These are phyloP conservation scores for Hystrix cristata DNA, from an alignment of 2,113 vertebrate genomes.

Conservation along the genomic window DNA sequence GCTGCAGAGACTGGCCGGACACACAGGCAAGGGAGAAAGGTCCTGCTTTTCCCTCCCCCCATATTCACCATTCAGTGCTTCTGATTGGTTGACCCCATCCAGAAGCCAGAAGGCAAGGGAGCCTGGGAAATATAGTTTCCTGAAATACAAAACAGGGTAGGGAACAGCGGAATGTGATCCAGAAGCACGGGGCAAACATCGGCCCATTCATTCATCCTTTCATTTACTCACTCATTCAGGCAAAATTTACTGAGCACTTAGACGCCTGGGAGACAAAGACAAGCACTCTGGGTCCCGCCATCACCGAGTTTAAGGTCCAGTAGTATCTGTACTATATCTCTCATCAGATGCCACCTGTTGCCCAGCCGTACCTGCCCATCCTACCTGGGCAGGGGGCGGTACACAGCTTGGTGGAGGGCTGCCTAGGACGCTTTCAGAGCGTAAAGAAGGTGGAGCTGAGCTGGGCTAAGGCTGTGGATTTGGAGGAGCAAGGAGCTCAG, in stretches of 20 bases:
- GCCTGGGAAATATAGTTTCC: slow-evolving; percentile 51
- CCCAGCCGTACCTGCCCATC: not conserved
- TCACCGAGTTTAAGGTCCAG: not conserved
- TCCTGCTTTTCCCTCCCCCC: not conserved
- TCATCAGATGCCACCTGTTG: no score
- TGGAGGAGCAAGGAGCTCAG: not conserved
- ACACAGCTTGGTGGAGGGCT: not conserved
- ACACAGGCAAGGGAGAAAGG: not conserved
- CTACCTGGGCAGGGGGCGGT: not conserved
- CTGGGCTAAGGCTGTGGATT: not conserved
- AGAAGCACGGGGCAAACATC: not conserved
- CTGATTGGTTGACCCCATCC: not conserved
- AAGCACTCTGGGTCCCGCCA: not conserved
- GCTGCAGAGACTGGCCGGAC: not conserved
- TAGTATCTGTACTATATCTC: no score
- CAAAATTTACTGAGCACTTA: not conserved
- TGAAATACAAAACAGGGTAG: not conserved
- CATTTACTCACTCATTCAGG: not conserved
- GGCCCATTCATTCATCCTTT: not conserved
- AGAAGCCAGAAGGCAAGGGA: not conserved
- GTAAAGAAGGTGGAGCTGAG: not conserved
- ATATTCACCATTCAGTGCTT: not conserved
- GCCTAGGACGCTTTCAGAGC: not conserved
- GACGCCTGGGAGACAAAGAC: not conserved
- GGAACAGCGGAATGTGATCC: not conserved